phyloP scores from a whole-genome alignment of 2,888 invertebrate genomes.

The Metacarcinus magister region DNA sequence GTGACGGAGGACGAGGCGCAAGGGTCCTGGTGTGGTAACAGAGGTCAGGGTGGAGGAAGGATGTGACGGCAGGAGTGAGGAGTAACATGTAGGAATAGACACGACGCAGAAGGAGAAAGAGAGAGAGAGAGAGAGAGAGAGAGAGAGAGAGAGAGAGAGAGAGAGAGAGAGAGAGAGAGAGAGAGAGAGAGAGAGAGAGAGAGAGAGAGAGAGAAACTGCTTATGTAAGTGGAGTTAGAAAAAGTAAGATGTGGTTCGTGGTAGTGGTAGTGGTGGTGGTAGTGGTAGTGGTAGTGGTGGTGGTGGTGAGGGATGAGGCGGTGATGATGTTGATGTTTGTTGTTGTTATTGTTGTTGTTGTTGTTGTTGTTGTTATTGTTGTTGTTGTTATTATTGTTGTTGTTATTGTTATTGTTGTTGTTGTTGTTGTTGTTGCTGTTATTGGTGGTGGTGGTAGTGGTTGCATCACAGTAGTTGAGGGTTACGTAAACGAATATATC shows the following conservation, averaged over 20 bases:
- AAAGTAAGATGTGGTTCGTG: not conserved
- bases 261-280: not conserved
- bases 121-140: not conserved
- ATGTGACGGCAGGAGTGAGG: not conserved
- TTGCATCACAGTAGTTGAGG: too few species aligned
- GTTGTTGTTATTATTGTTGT: not conserved
- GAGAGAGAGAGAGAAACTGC: too few species aligned
- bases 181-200: not conserved
- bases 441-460: not conserved
- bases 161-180: not conserved
- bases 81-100: not conserved
- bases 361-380: not conserved
- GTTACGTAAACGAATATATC: too few species aligned
- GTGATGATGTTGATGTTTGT: not conserved
- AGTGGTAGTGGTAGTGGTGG: not conserved
- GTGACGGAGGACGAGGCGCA: not conserved
- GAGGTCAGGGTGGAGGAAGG: not conserved
- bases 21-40: not conserved
- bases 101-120: not conserved
- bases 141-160: constrained; percentile 39
- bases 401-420: not conserved
- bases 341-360: not conserved
- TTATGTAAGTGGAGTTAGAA: not conserved
- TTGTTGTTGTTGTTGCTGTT: not conserved
- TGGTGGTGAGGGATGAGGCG: not conserved